phyloP scores from a whole-genome alignment of 1,140 invertebrate genomes.

The Drosophila rhopaloa region DNA sequence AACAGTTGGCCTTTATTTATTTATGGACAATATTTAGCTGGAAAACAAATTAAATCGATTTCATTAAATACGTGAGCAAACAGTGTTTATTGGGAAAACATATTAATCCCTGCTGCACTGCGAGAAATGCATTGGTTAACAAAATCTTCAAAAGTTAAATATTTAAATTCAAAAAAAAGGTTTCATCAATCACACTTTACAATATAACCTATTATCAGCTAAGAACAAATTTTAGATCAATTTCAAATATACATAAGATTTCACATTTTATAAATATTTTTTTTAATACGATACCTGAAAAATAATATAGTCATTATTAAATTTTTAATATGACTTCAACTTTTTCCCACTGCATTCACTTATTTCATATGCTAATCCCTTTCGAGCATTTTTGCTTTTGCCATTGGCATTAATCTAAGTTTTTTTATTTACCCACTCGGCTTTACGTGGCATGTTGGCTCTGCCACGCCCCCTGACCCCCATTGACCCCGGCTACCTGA shows the following conservation, averaged over 20 bases:
- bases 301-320: no score
- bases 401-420: conserved; percentile 11
- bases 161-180: no score
- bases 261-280: neutral
- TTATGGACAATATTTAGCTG: conserved; percentile 28
- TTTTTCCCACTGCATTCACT: neutral
- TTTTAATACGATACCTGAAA: no score
- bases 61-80: conserved; percentile 28
- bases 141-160: no score
- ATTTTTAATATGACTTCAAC: no score
- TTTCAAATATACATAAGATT: no score
- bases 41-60: conserved; percentile 30
- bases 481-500: conserved; percentile 1
- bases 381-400: conserved; percentile 14
- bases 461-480: conserved; percentile 9
- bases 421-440: neutral
- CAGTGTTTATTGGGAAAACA: conserved; percentile 12
- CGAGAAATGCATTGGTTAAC: neutral
- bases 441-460: conserved; percentile 29
- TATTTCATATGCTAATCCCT: conserved; percentile 35
- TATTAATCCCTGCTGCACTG: conserved; percentile 18
- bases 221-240: no score
- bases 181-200: no score
- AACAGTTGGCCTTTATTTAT: conserved; percentile 15
- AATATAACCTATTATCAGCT: no score